Base-by-base conservation (phyloP, 2,888 invertebrate genomes). In the Drosophila borborema region DNA sequence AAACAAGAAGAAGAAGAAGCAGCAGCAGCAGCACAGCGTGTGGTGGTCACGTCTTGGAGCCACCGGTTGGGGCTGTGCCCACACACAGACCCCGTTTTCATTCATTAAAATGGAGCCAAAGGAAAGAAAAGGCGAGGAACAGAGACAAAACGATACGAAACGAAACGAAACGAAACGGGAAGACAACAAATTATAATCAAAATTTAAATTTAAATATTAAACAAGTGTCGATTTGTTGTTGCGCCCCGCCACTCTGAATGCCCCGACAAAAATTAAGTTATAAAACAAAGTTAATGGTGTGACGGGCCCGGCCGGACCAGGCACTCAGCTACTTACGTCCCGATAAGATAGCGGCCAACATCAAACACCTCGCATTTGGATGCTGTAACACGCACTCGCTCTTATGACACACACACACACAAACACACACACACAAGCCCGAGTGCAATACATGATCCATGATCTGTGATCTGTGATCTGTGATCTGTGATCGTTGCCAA, bases 271-370 rank as follows among this genome's bases (percentile, higher is more conserved):
- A 88, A 86, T 88, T 81, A 83, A 88, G 85, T 86, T 88, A 88
- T 86, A 88, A 88, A 86, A 81, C 73, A 83, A 80, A 80, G 75
- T 81, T 86, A 88, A 88, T 86, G 80, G 81, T 79, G 64, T 74
- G 72, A 70, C 64, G 64, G 65, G 51, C 36, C 64, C 54, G 65
- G 51, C 36, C 41, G 16, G 46, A 36, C 36, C 43, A n/a, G 62
- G 62, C 76, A 80, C 76, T 73, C 73, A 65, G 66, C 80, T 80
- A 77, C 77, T 80, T 70, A 80, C 60, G 77, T 60, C 55, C n/a
- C 59, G 83, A 85, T 85, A 79, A 85, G 84, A 85, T 85, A 85
- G 88, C 84, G 84, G 88, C 69, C 45, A 38, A 64, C 69, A 59
- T 80, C 76, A 80, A 77, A 77, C 67, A 54, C 23, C 18, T 18